phyloP scores from a whole-genome alignment of 1,140 invertebrate genomes.

The Pseudomyrmex sp. region DNA sequence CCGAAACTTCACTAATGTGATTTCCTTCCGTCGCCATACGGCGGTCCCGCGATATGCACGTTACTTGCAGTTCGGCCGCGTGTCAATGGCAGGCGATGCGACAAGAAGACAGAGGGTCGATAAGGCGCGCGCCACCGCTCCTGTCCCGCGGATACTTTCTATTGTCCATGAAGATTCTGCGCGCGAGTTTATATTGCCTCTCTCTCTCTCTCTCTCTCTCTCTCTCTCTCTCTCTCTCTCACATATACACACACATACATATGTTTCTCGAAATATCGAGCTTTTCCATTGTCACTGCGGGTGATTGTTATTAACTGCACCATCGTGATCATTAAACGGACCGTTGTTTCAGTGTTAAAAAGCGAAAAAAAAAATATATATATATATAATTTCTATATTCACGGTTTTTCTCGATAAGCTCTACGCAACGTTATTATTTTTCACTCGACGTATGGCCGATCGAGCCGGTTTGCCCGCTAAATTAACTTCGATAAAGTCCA shows the following conservation, averaged over 20 bases:
- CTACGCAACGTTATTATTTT: constrained; percentile 40
- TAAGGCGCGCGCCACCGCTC: constrained; percentile 5
- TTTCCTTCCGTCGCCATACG: constrained; percentile 58
- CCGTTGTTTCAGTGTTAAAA: constrained; percentile 11
- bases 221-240: no score
- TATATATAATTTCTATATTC: not conserved
- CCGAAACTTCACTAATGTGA: constrained; percentile 76
- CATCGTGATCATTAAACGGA: constrained; percentile 35
- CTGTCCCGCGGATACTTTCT: constrained; percentile 23
- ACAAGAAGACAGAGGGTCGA: constrained; percentile 48
- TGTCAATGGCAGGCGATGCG: constrained; percentile 42
- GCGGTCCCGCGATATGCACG: constrained; percentile 40
- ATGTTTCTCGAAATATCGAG: constrained; percentile 37
- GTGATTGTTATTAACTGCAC: constrained; percentile 35
- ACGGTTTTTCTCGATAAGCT: not conserved
- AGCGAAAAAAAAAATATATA: no score
- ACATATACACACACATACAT: no score
- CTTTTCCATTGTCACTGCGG: not conserved
- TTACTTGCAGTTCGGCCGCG: constrained; percentile 51
- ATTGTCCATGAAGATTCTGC: constrained; percentile 47
- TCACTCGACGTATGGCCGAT: constrained; percentile 4
- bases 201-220: no score
- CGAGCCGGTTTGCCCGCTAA: constrained; percentile 18
- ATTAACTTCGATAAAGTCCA: constrained; percentile 34
- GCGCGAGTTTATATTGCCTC: not conserved